phyloP scores from a whole-genome alignment of 2,797 vertebrate species.

The Xiphorhynchus erythropygius region DNA sequence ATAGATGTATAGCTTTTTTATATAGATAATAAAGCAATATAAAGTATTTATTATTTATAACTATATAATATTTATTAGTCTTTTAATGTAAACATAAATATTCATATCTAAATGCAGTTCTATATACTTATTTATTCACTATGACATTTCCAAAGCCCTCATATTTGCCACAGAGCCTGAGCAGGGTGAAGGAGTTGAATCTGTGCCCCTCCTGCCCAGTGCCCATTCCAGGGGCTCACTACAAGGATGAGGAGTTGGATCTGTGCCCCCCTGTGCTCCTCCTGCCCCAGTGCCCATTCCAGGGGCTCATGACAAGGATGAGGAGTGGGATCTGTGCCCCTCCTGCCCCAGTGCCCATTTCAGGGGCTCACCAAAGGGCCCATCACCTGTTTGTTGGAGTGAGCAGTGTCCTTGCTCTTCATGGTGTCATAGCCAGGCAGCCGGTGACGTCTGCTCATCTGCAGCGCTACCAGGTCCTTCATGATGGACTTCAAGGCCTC shows the following conservation, averaged over 20 bases:
- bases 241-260: background rate
- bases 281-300: background rate
- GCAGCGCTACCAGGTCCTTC: conserved; percentile 97
- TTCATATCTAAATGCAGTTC: too few relatives aligned
- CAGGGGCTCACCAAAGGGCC: background rate
- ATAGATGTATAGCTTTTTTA: too few relatives aligned
- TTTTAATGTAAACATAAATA: background rate
- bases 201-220: too few relatives aligned
- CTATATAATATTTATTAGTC: background rate
- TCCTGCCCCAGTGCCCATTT: background rate
- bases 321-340: background rate
- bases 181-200: background rate
- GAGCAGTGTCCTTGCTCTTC: conserved; percentile 85
- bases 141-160: background rate
- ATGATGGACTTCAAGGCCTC: conserved; percentile 98
- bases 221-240: background rate
- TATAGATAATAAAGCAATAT: too few relatives aligned
- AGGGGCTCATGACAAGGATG: background rate
- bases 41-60: too few relatives aligned
- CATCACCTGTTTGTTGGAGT: conserved; percentile 87
- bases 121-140: too few relatives aligned
- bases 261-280: too few relatives aligned
- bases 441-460: conserved; percentile 91
- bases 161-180: background rate
- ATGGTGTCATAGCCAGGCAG: conserved; percentile 84